Base-by-base conservation (phyloP, 2,888 invertebrate species). In the Petrolisthes manimaculis region DNA sequence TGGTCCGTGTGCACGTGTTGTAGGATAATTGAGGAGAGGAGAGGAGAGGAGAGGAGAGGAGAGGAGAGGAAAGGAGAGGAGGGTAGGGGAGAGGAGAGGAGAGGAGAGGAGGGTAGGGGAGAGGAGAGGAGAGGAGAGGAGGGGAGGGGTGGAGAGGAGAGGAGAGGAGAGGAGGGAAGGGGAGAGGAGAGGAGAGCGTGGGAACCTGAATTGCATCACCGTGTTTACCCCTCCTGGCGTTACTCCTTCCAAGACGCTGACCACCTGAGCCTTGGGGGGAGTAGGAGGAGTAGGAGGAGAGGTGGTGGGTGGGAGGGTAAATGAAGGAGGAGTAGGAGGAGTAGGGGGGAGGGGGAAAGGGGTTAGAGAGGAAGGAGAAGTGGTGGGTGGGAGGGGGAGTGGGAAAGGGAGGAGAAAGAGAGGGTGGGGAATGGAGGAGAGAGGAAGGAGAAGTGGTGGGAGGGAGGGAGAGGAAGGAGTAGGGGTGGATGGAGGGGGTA, bases 191-290 rank as follows among this genome's bases (percentile, higher is more conserved):
- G 24, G 74, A n/a, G 24, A 21, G n/a, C n/a, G 74, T 21, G 67
- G 67, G 18, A 37, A 24, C 24, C 24, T 37, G 37, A 24, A 4
- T 9, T 75, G 14, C 21, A 2, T 14, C 24, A 21, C 9, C 9
- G 4, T 9, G 3, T 71, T 21, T 4, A 18, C n/a, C 21, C 71
- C 71, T 21, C 21, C 71, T 71, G 71, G 71, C 71, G 18, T n/a
- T n/a, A 6, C 54, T n/a, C 0, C 37, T 37, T 37, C 5, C n/a
- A 71, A 5, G 21, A 21, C 75, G 71, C 83, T 75, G 55, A 24
- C 83, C 83, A 83, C 83, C 83, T 83, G 83, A 71, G 9, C 37
- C 5, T 81, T 81, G 61, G 61, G 37, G 67, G 37, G 81, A 56
- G 80, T 67, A 67, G 81, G 67, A 67, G 67, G 74, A 80, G 74